A percentile compares a stretch with the other conserved stretches of the same genome.
Evolutionary conservation across 2,888 invertebrate genomes (phyloP).

Genomic region (Ochlodes sylvanus): DNA sequence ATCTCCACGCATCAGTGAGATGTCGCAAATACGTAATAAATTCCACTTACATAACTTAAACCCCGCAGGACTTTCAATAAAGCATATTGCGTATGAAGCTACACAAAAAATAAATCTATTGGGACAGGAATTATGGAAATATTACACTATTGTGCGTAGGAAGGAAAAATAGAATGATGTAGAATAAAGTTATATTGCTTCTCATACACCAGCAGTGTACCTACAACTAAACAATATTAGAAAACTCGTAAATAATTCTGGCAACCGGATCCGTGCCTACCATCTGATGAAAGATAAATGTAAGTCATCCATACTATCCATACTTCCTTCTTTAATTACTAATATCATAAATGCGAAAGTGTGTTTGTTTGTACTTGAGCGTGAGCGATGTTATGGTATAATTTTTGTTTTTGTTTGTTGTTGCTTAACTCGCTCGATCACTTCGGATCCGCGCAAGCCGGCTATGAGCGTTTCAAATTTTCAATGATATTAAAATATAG

Average conservation of each 20-base stretch:
- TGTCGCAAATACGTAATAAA: background rate
- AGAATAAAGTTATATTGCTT: slow-evolving; percentile 21
- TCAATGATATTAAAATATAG: too few species aligned
- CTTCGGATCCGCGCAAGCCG: too few species aligned
- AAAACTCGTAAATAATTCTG: slow-evolving; percentile 33
- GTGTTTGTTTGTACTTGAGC: too few species aligned
- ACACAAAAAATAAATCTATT: slow-evolving; percentile 9
- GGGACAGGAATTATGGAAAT: slow-evolving; percentile 6
- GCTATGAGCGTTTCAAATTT: too few species aligned
- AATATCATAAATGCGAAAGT: too few species aligned
- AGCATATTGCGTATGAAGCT: background rate
- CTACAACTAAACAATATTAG: slow-evolving; percentile 32
- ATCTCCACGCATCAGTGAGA: too few species aligned
- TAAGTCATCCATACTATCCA: too few species aligned
- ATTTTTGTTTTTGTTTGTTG: too few species aligned
- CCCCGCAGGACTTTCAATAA: background rate
- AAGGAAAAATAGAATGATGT: background rate
- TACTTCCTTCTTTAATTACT: slow-evolving; percentile 13
- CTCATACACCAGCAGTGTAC: slow-evolving; percentile 11
- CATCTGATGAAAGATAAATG: background rate
- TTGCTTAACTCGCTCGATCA: too few species aligned
- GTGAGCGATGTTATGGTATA: too few species aligned
- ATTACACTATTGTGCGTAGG: slow-evolving; percentile 4
- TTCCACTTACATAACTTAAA: background rate
- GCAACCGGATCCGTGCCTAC: slow-evolving; percentile 20